phyloP scores from a whole-genome alignment of 2,797 vertebrate species.

The Acanthurus tractus region DNA sequence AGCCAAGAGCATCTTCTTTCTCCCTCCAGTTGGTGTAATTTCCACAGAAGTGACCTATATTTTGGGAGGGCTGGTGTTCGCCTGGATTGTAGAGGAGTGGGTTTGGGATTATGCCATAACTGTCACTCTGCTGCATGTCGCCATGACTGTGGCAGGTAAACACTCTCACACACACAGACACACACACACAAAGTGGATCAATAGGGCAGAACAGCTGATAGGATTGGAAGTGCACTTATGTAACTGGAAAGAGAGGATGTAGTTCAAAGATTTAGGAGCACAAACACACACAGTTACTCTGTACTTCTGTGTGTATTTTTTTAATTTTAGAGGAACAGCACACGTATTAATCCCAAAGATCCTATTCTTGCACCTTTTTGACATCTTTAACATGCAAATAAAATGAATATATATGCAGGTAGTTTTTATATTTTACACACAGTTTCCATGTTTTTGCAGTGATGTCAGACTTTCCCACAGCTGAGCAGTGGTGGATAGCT shows the following conservation, averaged over 20 bases:
- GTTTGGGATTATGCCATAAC: constrained; percentile 94
- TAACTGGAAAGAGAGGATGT: constrained; percentile 44
- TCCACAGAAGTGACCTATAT: constrained; percentile 90
- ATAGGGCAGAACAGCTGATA: constrained; percentile 53
- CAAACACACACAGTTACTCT: constrained; percentile 1
- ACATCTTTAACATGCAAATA: neutral
- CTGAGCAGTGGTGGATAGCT: constrained; percentile 91
- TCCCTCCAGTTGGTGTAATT: constrained; percentile 87
- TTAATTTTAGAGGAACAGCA: neutral
- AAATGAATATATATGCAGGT: neutral
- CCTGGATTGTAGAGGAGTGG: constrained; percentile 92
- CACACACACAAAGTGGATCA: constrained; percentile 59
- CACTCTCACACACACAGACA: constrained; percentile 25
- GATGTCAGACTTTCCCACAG: constrained; percentile 90
- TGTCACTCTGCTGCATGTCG: constrained; percentile 90
- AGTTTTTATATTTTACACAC: constrained; percentile 8
- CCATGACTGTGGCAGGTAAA: constrained; percentile 87
- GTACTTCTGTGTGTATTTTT: neutral
- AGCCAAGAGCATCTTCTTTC: constrained; percentile 8
- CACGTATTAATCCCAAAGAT: neutral
- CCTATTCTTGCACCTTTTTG: neutral
- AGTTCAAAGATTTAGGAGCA: neutral
- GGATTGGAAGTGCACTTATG: constrained; percentile 61
- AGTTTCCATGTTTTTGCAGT: constrained; percentile 78
- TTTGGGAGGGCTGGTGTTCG: constrained; percentile 89